Evolutionary conservation across 2,797 vertebrate species (phyloP).

Genomic region (Tokudaia muenninki): DNA sequence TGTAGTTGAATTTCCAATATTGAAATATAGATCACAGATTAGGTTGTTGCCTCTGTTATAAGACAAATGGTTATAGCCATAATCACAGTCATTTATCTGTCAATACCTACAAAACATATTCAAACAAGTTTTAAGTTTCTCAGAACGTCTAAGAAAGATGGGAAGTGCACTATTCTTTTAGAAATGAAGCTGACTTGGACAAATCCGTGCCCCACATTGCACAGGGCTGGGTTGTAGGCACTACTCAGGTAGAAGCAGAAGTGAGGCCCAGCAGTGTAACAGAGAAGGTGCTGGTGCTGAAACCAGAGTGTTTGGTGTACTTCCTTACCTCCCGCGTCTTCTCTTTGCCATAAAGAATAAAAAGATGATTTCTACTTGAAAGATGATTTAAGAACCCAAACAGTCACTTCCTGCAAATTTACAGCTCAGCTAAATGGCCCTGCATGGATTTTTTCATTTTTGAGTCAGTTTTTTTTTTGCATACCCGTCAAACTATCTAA

Average conservation of each 20-base stretch:
- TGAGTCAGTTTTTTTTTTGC: background rate
- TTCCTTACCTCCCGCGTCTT: background rate
- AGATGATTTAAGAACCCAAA: constrained; percentile 5
- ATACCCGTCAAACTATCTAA: background rate
- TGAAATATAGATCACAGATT: background rate
- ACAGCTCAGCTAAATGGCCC: background rate
- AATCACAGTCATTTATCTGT: background rate
- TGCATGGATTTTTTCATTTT: constrained; percentile 24
- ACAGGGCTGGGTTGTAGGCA: background rate
- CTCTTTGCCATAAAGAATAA: background rate
- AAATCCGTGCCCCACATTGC: background rate
- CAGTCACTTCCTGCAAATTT: background rate
- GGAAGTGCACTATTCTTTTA: background rate
- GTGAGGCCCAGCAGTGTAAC: background rate
- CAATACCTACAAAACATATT: background rate
- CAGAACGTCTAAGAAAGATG: background rate
- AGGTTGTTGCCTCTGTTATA: background rate
- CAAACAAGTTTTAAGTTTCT: background rate
- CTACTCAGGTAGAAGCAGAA: background rate
- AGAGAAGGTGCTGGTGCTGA: background rate
- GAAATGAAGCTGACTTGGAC: background rate
- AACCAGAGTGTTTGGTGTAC: background rate
- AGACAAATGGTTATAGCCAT: background rate
- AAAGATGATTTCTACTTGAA: constrained; percentile 30
- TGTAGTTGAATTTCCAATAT: background rate